Evolutionary conservation across 2,113 vertebrate genomes (phyloP).

Genomic region (Phylloscopus whistleri): DNA sequence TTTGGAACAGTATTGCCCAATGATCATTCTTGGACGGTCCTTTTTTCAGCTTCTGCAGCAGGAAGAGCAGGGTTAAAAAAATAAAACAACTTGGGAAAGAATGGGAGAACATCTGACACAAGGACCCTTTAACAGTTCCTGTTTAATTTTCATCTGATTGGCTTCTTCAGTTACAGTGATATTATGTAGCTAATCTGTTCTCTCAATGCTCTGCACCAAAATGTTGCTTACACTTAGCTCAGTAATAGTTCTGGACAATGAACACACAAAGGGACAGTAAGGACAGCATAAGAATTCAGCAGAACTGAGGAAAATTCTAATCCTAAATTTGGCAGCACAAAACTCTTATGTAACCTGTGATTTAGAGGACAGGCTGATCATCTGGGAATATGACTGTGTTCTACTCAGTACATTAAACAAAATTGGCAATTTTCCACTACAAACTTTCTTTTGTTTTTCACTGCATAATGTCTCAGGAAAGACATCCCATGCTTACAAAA

Average conservation of each 20-base stretch:
- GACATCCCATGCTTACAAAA: background rate
- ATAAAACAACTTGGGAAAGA: background rate
- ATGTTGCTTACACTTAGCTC: background rate
- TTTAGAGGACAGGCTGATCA: constrained; percentile 1
- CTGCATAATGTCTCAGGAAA: background rate
- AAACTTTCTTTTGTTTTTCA: constrained; percentile 6
- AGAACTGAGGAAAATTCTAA: background rate
- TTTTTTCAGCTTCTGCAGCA: background rate
- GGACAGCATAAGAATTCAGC: background rate
- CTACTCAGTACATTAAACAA: constrained; percentile 9
- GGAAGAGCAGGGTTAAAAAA: background rate
- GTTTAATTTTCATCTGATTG: background rate
- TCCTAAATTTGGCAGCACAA: background rate
- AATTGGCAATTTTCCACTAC: background rate
- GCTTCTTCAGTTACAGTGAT: background rate
- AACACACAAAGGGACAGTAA: background rate
- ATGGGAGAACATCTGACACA: background rate
- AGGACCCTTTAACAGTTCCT: background rate
- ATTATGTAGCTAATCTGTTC: background rate
- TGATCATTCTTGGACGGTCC: background rate
- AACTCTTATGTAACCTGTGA: constrained; percentile 11
- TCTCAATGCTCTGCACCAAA: background rate
- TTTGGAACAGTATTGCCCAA: background rate
- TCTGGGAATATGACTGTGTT: background rate
- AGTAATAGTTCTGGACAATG: background rate